Evolutionary conservation across 2,888 invertebrate genomes (phyloP), one percentile per base, ranked within the genome.

Genomic region (Fissipunctia ypsillon): DNA sequence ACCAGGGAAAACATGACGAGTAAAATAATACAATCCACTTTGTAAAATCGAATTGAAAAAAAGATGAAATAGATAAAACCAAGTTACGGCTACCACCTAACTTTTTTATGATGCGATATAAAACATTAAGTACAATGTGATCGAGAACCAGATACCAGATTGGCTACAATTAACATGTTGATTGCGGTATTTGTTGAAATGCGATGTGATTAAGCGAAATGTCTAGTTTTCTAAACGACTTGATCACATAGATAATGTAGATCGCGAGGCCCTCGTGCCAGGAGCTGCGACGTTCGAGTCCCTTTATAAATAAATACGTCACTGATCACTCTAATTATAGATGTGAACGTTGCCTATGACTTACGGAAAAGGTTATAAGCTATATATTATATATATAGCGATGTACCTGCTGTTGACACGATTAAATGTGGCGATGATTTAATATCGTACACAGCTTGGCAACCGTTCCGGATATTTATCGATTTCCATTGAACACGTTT

Each of bases 281-380:
- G 91, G 90, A 91, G 88, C 73, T 64, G 76, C 57, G 56, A 69
- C 68, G 87, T 83, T 86, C 89, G 88, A 90, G 88, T 91, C 91
- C 91, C 91, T 89, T 88, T 89, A 88, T 91, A 91, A 92, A 93
- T 92, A 91, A 91, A 93, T 92, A 91, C 90, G 91, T 88, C 83
- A n/a, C n/a, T n/a, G n/a, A n/a, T n/a, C n/a, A 83, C 84, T 83
- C 91, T 92, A 92, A 93, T 93, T 92, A 92, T 92, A 92, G 90
- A 81, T 67, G 80, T 82, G 79, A 83, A 82, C 83, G 83, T 83
- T 81, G 78, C 69, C 80, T 85, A 85, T 74, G 81, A 80, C 67
- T 82, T 84, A 87, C 85, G 85, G 78, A 84, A 87, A 87, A 87
- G 84, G 86, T 87, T 87, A 84, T 76, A 83, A n/a, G 75, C 67